Conservation (phyloP, 2,797 vertebrate species). For the Emys orbicularis region DNA sequence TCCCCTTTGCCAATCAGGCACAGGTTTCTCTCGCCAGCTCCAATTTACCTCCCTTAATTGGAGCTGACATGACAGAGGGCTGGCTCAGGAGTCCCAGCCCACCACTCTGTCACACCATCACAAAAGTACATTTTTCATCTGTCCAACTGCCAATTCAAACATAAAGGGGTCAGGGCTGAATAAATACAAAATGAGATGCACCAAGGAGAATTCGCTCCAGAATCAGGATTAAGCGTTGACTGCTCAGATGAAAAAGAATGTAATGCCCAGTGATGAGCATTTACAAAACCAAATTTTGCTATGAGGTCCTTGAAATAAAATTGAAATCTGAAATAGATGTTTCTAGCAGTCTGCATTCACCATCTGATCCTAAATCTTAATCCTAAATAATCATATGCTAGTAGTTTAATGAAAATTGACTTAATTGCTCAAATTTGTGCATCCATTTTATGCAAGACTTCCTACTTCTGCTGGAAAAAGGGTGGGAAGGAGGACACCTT, state of each 20-base stretch:
- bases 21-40: too few species aligned
- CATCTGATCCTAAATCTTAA: not conserved
- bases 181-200: not conserved
- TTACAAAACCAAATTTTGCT: not conserved
- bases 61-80: too few species aligned
- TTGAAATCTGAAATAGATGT: not conserved
- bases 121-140: not conserved
- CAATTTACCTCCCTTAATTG: too few species aligned
- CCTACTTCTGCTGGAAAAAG: not conserved
- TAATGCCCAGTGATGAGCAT: not conserved
- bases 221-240: not conserved
- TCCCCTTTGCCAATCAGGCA: too few species aligned
- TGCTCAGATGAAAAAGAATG: not conserved
- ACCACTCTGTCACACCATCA: not conserved
- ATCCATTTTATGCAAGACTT: not conserved
- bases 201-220: not conserved
- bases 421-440: not conserved
- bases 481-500: not conserved
- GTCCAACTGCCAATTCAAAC: not conserved
- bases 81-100: too few species aligned
- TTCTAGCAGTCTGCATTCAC: not conserved
- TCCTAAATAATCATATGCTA: not conserved
- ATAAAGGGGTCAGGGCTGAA: not conserved
- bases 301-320: not conserved
- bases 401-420: not conserved